phyloP scores from a whole-genome alignment of 2,888 invertebrate species.

The Drosophila nr. fundita region DNA sequence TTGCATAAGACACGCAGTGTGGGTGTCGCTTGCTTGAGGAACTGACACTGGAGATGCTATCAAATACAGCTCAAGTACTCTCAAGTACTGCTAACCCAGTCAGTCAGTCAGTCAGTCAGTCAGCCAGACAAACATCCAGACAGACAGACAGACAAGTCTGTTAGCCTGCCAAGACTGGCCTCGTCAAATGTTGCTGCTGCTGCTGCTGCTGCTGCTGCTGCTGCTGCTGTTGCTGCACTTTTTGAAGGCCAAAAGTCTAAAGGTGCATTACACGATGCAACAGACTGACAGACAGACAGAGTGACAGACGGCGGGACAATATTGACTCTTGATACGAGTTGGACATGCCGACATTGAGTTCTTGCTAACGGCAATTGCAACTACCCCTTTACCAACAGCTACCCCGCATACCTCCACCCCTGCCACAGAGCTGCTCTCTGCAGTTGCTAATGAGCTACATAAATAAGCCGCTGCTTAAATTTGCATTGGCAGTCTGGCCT shows the following conservation, averaged over 20 bases:
- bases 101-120: conserved; percentile 28
- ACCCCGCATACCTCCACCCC: neutral
- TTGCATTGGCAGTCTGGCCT: conserved; percentile 62
- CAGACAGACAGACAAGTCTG: conserved; percentile 6
- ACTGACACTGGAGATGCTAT: conserved; percentile 31
- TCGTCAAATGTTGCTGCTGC: too few species aligned
- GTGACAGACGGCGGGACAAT: conserved; percentile 28
- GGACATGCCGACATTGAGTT: conserved; percentile 48
- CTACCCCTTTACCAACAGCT: neutral
- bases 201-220: conserved; percentile 11
- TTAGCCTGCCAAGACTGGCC: conserved; percentile 29
- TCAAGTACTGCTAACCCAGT: conserved; percentile 56
- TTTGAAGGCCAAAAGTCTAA: conserved; percentile 70
- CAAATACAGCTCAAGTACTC: conserved; percentile 3
- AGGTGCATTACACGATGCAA: conserved; percentile 47
- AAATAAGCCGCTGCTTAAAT: conserved; percentile 70
- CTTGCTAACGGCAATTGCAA: conserved; percentile 58
- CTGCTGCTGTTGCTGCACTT: conserved; percentile 38
- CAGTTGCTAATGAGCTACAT: conserved; percentile 69
- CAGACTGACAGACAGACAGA: conserved; percentile 14
- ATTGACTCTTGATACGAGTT: conserved; percentile 67
- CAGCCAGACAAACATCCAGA: neutral
- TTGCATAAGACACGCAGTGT: conserved; percentile 61
- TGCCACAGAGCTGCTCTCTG: neutral
- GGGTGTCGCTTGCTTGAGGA: conserved; percentile 45